These are phyloP conservation scores for Sisyra terminalis DNA, from an alignment of 2,888 invertebrate genomes.

Conservation along the genomic window DNA sequence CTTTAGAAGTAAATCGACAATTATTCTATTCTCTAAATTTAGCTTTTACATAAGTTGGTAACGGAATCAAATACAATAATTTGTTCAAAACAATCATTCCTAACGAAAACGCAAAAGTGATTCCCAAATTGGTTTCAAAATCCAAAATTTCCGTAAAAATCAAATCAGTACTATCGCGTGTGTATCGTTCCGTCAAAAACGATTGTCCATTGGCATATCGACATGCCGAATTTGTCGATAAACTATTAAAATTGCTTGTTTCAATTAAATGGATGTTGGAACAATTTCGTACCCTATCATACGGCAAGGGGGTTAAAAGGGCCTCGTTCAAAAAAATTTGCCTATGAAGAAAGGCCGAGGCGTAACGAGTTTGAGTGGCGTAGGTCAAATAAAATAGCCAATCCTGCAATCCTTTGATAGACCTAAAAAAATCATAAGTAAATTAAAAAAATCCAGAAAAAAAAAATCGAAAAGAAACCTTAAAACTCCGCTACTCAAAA, in stretches of 20 bases:
- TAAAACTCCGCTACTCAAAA: constrained; percentile 59
- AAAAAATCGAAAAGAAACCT: constrained; percentile 31
- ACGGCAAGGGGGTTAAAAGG: constrained; percentile 28
- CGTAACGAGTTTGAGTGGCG: constrained; percentile 63
- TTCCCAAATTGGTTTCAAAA: constrained; percentile 61
- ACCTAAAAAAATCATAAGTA: constrained; percentile 31
- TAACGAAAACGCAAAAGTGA: constrained; percentile 67
- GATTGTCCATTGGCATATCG: constrained; percentile 53
- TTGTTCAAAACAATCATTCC: constrained; percentile 71
- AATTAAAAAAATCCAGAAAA: background rate
- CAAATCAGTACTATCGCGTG: constrained; percentile 36
- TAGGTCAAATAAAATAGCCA: constrained; percentile 71
- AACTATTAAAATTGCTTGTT: constrained; percentile 31
- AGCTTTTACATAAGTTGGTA: constrained; percentile 69
- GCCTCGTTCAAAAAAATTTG: constrained; percentile 44
- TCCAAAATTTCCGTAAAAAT: constrained; percentile 43
- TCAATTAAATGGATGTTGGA: constrained; percentile 34
- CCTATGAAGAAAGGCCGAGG: constrained; percentile 55
- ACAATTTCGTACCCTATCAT: constrained; percentile 36
- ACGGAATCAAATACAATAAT: constrained; percentile 67
- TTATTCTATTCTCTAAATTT: constrained; percentile 79
- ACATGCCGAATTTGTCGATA: constrained; percentile 39
- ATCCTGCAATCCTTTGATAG: constrained; percentile 60
- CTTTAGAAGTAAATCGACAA: too few relatives aligned
- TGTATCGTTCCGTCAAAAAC: constrained; percentile 54